Base-by-base conservation (phyloP, 2,797 vertebrate species). In the Crax fasciolata region DNA sequence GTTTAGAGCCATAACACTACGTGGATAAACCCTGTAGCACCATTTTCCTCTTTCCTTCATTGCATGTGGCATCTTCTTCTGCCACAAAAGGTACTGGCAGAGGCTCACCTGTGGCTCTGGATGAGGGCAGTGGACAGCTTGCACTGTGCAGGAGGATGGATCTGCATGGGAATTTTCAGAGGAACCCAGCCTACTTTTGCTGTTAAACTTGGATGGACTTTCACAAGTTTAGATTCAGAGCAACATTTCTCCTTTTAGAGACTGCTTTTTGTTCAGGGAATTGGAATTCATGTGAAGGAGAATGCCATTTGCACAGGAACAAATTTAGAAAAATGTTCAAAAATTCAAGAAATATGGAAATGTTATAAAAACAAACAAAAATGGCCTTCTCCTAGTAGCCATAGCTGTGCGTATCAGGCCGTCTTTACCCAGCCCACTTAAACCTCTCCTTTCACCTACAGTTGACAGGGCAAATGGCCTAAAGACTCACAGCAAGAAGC, bases 1-100 rank as follows among this genome's bases (percentile, higher is more conserved):
- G 6, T 9, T 2, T 24, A 32, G 23, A 51, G 5, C 5, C 20
- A 27, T 0, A 0, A 20, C 23, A n/a, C 11, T 13, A 15, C 80
- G 38, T 7, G 9, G 62, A 13, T 27, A 13, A 78, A 20, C 13
- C 28, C 48, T 57, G 17, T 19, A 8, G 38, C 15, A 1, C 4
- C 16, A 0, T 28, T 75, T 77, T 68, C 17, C 46, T 65, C 10
- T 55, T 35, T 11, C 0, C 5, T 10, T 4, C 23, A 3, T 2
- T 24, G 10, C 9, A 59, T 13, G 17, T 16, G 41, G 14, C n/a
- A 8, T 18, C 52, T 28, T 35, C 48, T 27, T 80, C 52, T 44
- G 73, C 15, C 44, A 49, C 12, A 28, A 62, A 3, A 3, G 44
- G 7, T 21, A 12, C 51, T 41, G 73, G 65, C 41, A 83, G 48